A percentile compares a stretch with the other conserved stretches of the same genome.
phyloP scores from a whole-genome alignment of 2,888 invertebrate species.

The Balanococcus diminutus region DNA sequence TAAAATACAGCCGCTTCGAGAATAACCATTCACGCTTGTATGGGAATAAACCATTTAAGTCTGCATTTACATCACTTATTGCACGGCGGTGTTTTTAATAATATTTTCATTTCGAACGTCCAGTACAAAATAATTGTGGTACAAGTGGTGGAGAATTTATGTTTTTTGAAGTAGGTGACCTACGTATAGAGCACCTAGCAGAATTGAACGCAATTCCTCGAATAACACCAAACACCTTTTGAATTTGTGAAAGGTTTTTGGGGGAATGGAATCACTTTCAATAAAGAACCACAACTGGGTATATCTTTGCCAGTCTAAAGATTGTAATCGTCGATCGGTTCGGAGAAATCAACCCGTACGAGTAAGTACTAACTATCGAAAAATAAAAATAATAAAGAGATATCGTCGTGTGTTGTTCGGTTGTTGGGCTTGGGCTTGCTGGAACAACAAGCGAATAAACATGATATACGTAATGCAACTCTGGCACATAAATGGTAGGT shows the following conservation, averaged over 20 bases:
- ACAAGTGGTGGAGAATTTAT: too few relatives aligned
- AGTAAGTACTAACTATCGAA: background rate
- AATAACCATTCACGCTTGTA: background rate
- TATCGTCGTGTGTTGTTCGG: background rate
- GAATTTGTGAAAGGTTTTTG: too few relatives aligned
- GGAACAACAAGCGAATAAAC: background rate
- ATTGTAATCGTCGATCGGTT: background rate
- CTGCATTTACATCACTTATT: background rate
- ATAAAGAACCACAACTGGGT: too few relatives aligned
- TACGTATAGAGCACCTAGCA: too few relatives aligned
- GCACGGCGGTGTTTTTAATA: too few relatives aligned
- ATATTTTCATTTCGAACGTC: too few relatives aligned
- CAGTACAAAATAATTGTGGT: too few relatives aligned
- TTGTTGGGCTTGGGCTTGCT: background rate
- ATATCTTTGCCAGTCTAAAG: background rate
- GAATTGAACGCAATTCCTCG: too few relatives aligned
- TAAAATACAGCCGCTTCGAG: background rate
- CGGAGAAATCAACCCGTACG: background rate
- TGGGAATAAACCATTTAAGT: conserved; percentile 37
- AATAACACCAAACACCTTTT: too few relatives aligned
- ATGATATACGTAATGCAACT: background rate
- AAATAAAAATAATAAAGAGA: background rate
- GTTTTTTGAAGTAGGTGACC: too few relatives aligned
- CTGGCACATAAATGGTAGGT: background rate
- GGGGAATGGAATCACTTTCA: too few relatives aligned